Conservation (phyloP, 2,797 vertebrate genomes). For the Hafferia zeledoni region DNA sequence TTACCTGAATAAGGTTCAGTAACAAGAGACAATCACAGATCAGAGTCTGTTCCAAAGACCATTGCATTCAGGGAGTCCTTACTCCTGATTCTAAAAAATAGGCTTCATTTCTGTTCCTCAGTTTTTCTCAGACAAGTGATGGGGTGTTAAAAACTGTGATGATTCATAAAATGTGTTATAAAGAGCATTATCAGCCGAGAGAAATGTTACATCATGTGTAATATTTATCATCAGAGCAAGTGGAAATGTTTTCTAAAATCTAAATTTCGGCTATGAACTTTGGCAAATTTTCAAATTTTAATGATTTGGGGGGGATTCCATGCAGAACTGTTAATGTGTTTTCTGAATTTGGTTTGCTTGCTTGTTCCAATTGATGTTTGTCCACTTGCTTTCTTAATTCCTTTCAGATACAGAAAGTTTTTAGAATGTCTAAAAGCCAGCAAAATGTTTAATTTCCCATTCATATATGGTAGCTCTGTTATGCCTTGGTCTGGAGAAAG, state of each 20-base stretch:
- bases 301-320: not conserved
- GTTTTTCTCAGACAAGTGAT: not conserved
- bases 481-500: not conserved
- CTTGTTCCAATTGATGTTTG: not conserved
- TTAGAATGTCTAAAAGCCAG: not conserved
- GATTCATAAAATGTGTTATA: not conserved
- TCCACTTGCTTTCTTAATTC: not conserved
- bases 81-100: not conserved
- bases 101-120: not conserved
- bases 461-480: not conserved
- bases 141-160: not conserved
- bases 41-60: not conserved
- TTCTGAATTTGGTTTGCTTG: not conserved
- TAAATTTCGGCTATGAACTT: not conserved
- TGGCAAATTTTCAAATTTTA: not conserved
- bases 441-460: not conserved
- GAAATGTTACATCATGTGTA: not conserved
- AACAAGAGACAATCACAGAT: not conserved
- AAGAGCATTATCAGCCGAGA: not conserved
- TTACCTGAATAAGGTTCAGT: not conserved
- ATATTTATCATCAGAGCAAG: not conserved
- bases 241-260: slow-evolving; percentile 9
- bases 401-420: not conserved
- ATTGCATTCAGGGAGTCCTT: not conserved
- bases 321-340: not conserved